Evolutionary conservation across 2,888 invertebrate genomes (phyloP).

Genomic region (Tenodera sinensis): DNA sequence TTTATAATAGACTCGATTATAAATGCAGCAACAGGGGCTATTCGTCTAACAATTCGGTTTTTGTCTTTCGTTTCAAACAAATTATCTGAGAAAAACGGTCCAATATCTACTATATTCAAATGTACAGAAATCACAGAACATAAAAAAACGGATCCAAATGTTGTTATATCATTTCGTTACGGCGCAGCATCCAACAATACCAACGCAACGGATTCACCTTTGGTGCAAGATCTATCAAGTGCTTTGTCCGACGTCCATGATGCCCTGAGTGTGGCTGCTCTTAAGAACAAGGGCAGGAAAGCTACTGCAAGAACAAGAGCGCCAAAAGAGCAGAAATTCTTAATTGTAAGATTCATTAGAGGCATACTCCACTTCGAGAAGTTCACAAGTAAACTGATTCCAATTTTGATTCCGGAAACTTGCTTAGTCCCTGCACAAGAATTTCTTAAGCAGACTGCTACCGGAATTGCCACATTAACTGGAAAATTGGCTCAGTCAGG

Average conservation of each 20-base stretch:
- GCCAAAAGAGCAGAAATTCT: not conserved
- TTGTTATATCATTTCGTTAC: not conserved
- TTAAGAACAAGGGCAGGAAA: not conserved
- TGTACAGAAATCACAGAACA: not conserved
- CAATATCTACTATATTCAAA: not conserved
- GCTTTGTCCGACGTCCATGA: not conserved
- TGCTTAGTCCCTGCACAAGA: not conserved
- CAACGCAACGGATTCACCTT: not conserved
- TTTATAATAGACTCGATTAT: not conserved
- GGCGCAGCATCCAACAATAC: not conserved
- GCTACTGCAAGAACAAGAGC: not conserved
- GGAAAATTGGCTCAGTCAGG: not conserved
- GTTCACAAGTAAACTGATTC: not conserved
- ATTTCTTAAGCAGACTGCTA: not conserved
- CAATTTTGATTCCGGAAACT: not conserved
- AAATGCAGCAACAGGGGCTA: not conserved
- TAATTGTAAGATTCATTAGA: not conserved
- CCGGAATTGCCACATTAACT: not conserved
- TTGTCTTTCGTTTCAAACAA: not conserved
- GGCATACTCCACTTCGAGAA: not conserved
- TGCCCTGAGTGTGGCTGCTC: not conserved
- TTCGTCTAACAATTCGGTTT: not conserved
- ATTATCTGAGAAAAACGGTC: not conserved
- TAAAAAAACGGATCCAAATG: not conserved
- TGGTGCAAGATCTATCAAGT: not conserved